Percentiles rank a stretch among this genome's conserved stretches.
These are phyloP conservation scores for Cremastinae sp. DNA, from an alignment of 2,888 invertebrate species.

Conservation along the genomic window DNA sequence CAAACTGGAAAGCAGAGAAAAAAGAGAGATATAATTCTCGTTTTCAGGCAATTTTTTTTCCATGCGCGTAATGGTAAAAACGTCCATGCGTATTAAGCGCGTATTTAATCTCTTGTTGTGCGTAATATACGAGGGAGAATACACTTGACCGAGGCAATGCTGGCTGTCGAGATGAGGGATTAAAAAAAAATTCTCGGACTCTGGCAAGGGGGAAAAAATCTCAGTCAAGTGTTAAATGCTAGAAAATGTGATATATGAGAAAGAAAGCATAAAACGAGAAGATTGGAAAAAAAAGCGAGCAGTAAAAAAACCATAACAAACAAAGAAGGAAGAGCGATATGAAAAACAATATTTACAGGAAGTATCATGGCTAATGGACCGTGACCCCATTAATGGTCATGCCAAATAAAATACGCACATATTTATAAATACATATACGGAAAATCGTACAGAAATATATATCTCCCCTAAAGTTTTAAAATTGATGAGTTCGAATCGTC, in stretches of 20 bases:
- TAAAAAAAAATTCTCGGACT: background rate
- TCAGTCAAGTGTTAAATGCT: slow-evolving; percentile 30
- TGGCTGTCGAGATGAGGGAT: slow-evolving; percentile 22
- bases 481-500: no score
- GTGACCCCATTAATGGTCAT: slow-evolving; percentile 35
- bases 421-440: no score
- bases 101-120: slow-evolving; percentile 13
- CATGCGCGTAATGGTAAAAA: background rate
- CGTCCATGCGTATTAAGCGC: slow-evolving; percentile 15
- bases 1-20: no score
- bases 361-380: slow-evolving; percentile 41
- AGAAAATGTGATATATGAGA: slow-evolving; percentile 15
- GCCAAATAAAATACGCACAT: no score
- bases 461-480: no score
- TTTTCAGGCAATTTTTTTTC: no score
- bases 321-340: slow-evolving; percentile 12
- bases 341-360: slow-evolving; percentile 48
- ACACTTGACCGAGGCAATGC: slow-evolving; percentile 1
- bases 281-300: background rate
- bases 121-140: background rate
- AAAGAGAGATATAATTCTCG: no score
- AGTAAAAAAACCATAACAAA: background rate
- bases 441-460: no score
- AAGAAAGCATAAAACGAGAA: slow-evolving; percentile 1
- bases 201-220: background rate